Base-by-base conservation (phyloP, 1,140 invertebrate species). In the Drosophila arizonae region DNA sequence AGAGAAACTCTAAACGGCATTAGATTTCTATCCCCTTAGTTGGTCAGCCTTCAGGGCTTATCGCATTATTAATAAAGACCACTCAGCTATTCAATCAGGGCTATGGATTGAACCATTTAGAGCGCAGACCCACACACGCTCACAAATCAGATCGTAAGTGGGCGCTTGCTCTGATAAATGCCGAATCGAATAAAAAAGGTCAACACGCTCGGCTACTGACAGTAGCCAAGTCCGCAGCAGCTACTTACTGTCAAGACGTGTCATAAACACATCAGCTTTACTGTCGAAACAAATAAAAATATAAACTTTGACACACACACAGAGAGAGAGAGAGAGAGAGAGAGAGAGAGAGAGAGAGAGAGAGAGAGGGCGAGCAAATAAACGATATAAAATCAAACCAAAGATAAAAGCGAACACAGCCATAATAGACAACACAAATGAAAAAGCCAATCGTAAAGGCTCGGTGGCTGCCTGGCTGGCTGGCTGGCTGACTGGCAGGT, bases 221-320 rank as follows among this genome's bases (percentile, higher is more conserved):
- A 81, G 76, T 79, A 82, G 82, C 55, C 82, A 64, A 56, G 58
- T 70, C 79, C 24, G 62, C 70, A 58, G 72, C 84, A 80, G 84
- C 84, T 87, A 87, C 84, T 87, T 87, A 87, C 77, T 87, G 84
- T 87, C 82, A 84, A 84, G 84, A 77, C 76, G 76, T 87, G 82
- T 87, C 84, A 87, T 87, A 89, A 89, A 87, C 85, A 87, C 85
- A 87, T 87, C 84, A 87, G 84, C 60, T 89, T 87, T 89, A 87
- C 85, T 87, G 84, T 89, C 84, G 77, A 89, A 87, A 89, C 79
- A 87, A 88, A 87, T 87, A 87, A 87, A 89, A 88, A 85, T 84
- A 87, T 89, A 87, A 87, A 89, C 85, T 89, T 87, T 84, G 85
- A 86, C 81, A 86, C 68, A 78, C 65, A 77, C 64, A 51, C n/a